phyloP scores from a whole-genome alignment of 1,140 invertebrate species.

The Trichoplusia ni region DNA sequence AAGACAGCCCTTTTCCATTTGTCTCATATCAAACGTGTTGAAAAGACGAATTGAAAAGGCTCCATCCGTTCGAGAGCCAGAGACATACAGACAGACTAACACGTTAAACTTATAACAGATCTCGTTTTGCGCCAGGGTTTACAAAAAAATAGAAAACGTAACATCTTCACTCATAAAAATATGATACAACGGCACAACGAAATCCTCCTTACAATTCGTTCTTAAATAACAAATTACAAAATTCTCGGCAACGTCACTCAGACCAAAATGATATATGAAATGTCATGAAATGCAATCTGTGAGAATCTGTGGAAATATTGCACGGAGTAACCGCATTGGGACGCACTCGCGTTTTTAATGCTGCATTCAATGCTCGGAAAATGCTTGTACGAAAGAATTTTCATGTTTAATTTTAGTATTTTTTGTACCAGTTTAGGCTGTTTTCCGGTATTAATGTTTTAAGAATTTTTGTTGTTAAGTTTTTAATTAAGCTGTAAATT shows the following conservation, averaged over 20 bases:
- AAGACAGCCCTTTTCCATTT: no score
- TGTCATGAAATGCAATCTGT: conserved; percentile 42
- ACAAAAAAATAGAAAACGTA: neutral
- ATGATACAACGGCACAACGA: neutral
- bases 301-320: conserved; percentile 38
- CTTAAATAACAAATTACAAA: conserved; percentile 28
- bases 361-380: conserved; percentile 12
- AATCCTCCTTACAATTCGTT: neutral
- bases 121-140: no score
- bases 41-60: no score
- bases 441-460: neutral
- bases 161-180: neutral
- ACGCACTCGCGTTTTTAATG: neutral
- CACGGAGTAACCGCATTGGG: conserved; percentile 22
- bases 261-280: conserved; percentile 40
- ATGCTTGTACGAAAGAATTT: neutral
- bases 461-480: no score
- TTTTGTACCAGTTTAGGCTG: neutral
- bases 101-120: no score
- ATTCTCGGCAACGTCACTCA: conserved; percentile 27
- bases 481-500: no score
- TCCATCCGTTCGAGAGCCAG: no score
- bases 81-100: no score
- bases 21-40: no score
- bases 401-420: neutral